Evolutionary conservation across 2,113 vertebrate species (phyloP).

Genomic region (Rhinopomastus cyanomelas): DNA sequence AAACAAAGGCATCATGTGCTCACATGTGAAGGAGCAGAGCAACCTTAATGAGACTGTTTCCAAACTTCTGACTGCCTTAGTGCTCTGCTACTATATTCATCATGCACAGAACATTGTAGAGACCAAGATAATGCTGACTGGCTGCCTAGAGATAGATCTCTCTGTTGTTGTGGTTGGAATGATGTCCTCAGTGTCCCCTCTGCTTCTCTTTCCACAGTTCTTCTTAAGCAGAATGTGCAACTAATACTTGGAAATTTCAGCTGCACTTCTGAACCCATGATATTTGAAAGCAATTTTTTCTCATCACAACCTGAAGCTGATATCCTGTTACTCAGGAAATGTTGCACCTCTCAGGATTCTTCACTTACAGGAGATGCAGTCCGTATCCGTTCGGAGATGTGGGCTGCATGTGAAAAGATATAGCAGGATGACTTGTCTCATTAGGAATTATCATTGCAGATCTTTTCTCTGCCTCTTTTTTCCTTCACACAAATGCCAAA

Average conservation of each 20-base stretch:
- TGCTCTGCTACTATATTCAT: slow-evolving; percentile 26
- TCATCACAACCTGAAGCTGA: slow-evolving; percentile 39
- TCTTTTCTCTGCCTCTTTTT: not conserved
- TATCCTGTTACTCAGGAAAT: slow-evolving; percentile 43
- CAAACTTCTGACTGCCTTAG: slow-evolving; percentile 44
- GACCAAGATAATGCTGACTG: not conserved
- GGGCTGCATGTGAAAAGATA: not conserved
- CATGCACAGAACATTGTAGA: slow-evolving; percentile 36
- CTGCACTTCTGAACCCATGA: slow-evolving; percentile 29
- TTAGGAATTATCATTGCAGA: not conserved
- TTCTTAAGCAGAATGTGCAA: slow-evolving; percentile 49
- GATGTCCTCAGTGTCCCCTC: slow-evolving; percentile 23
- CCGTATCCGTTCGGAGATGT: slow-evolving; percentile 2
- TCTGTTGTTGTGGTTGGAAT: slow-evolving; percentile 27
- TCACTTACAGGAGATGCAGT: not conserved
- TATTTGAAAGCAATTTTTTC: slow-evolving; percentile 53
- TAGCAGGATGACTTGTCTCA: not conserved
- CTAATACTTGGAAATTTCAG: slow-evolving; percentile 57
- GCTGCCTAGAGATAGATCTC: slow-evolving; percentile 13
- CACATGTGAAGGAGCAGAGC: slow-evolving; percentile 9
- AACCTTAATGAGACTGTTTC: slow-evolving; percentile 35
- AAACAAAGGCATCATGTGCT: not conserved
- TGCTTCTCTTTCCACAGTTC: slow-evolving; percentile 33
- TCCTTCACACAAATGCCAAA: not conserved
- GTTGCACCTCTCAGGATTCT: slow-evolving; percentile 22